A percentile compares a stretch with the other conserved stretches of the same genome.
Evolutionary conservation across 2,797 vertebrate species (phyloP).

Genomic region (Gila robusta): DNA sequence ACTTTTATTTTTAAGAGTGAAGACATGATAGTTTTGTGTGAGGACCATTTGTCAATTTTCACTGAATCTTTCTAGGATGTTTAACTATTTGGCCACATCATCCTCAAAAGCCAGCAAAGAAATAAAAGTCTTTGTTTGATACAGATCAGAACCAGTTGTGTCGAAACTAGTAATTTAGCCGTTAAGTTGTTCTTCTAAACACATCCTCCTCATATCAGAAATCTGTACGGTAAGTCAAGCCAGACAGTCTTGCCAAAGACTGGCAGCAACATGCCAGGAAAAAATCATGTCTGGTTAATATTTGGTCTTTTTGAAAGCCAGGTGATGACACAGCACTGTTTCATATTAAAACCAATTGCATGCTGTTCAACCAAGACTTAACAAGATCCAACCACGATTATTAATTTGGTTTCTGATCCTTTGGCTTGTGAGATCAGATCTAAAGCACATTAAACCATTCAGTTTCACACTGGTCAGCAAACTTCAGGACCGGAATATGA

Average conservation of each 20-base stretch:
- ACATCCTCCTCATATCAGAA: not conserved
- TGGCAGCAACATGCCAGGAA: constrained; percentile 14
- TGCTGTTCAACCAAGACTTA: constrained; percentile 21
- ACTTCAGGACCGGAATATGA: not conserved
- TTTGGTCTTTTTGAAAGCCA: constrained; percentile 51
- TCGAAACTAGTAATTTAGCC: not conserved
- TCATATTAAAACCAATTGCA: constrained; percentile 28
- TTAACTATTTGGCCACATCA: not conserved
- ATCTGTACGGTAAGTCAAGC: not conserved
- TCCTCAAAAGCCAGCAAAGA: not conserved
- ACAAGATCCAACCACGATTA: constrained; percentile 1
- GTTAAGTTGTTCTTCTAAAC: not conserved
- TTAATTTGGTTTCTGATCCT: constrained; percentile 24
- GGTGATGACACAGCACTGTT: constrained; percentile 35
- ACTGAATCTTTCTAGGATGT: not conserved
- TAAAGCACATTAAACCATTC: constrained; percentile 7
- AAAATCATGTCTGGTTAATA: constrained; percentile 4
- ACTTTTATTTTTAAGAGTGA: not conserved
- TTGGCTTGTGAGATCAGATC: not conserved
- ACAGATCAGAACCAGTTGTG: not conserved
- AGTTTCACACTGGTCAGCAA: not conserved
- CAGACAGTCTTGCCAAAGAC: not conserved
- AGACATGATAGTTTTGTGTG: not conserved
- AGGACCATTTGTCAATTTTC: not conserved
- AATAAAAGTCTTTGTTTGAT: not conserved